phyloP scores from a whole-genome alignment of 2,888 invertebrate genomes.

The Eristalinus sepulchralis region DNA sequence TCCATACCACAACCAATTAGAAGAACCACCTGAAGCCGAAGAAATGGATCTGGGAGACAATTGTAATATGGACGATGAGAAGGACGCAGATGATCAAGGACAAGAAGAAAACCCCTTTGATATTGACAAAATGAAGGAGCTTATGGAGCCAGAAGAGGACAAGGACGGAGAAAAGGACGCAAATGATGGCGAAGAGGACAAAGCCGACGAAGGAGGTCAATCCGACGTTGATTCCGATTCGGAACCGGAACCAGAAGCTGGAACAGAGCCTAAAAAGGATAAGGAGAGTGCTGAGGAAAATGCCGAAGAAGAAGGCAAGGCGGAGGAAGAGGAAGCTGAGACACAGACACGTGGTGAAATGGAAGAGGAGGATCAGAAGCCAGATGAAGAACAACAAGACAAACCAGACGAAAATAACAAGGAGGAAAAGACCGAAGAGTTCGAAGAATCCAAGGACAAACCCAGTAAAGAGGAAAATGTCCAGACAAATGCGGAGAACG shows the following conservation, averaged over 20 bases:
- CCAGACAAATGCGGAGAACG: slow-evolving; percentile 78
- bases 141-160: slow-evolving; percentile 79
- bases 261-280: slow-evolving; percentile 80
- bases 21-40: slow-evolving; percentile 90
- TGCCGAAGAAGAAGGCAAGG: slow-evolving; percentile 77
- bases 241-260: slow-evolving; percentile 55
- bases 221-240: slow-evolving; percentile 74
- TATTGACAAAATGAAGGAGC: slow-evolving; percentile 89
- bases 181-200: slow-evolving; percentile 81
- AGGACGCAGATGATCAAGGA: slow-evolving; percentile 83
- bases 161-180: slow-evolving; percentile 76
- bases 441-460: slow-evolving; percentile 79
- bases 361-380: slow-evolving; percentile 72
- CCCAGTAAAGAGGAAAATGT: slow-evolving; percentile 79
- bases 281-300: slow-evolving; percentile 83
- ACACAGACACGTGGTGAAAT: slow-evolving; percentile 81
- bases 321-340: slow-evolving; percentile 80
- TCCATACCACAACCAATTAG: slow-evolving; percentile 90
- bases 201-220: slow-evolving; percentile 82
- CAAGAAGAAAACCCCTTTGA: slow-evolving; percentile 92
- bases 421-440: slow-evolving; percentile 80
- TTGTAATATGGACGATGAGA: slow-evolving; percentile 89
- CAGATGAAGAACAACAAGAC: slow-evolving; percentile 83
- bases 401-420: slow-evolving; percentile 82
- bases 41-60: slow-evolving; percentile 94